Evolutionary conservation across 2,888 invertebrate genomes (phyloP).

Genomic region (Lasioglossum oenotherae): DNA sequence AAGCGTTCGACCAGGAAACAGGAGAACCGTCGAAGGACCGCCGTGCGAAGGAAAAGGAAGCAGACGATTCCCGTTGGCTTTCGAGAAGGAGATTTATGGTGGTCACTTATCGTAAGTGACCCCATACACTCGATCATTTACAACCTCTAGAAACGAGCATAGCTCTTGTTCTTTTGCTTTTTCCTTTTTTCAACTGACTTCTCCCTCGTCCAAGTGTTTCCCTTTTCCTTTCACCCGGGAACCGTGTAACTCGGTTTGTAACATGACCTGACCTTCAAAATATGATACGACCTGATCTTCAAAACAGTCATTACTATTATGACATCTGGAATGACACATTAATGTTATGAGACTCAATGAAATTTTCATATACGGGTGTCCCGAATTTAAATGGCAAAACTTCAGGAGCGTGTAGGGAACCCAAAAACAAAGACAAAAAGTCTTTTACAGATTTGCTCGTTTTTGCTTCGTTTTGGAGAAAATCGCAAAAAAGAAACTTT

Average conservation of each 20-base stretch:
- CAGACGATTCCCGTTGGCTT: conserved; percentile 49
- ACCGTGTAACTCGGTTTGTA: conserved; percentile 19
- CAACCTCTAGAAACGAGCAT: conserved; percentile 42
- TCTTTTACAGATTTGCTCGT: too few relatives aligned
- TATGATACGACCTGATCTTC: conserved; percentile 20
- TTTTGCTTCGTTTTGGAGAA: too few relatives aligned
- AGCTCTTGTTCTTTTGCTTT: conserved; percentile 7
- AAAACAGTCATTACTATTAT: too few relatives aligned
- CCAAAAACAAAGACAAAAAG: too few relatives aligned
- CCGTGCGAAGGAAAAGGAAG: conserved; percentile 36
- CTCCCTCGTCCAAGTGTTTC: conserved; percentile 20
- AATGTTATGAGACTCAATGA: too few relatives aligned
- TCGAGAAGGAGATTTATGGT: conserved; percentile 64
- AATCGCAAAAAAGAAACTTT: too few relatives aligned
- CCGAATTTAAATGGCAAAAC: too few relatives aligned
- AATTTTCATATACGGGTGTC: too few relatives aligned
- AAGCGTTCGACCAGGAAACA: conserved; percentile 64
- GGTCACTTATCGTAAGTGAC: conserved; percentile 63
- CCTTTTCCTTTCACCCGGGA: conserved; percentile 15
- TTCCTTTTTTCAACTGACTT: background rate
- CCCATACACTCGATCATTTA: conserved; percentile 55
- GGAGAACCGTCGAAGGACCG: conserved; percentile 31
- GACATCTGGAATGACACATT: too few relatives aligned
- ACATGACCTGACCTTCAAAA: conserved; percentile 23
- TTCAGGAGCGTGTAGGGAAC: too few relatives aligned